Conservation (phyloP, 2,797 vertebrate species). For the Myripristis jacobus region DNA sequence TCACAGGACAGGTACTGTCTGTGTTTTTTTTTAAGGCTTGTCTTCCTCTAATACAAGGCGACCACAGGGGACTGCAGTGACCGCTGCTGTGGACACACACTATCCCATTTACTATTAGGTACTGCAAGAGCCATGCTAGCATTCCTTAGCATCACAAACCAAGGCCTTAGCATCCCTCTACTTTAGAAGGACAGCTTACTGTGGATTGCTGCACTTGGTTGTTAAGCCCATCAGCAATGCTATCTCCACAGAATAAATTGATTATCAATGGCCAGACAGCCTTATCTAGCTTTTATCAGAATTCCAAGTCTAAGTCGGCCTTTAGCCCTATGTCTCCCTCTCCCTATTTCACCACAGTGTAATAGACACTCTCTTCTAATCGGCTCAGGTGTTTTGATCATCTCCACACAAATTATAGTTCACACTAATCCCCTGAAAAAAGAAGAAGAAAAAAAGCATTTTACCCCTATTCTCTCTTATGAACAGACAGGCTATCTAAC, state of each 20-base stretch:
- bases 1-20: conserved; percentile 24
- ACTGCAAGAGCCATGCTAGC: conserved; percentile 12
- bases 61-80: conserved; percentile 12
- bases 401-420: conserved; percentile 44
- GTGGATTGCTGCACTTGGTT: conserved; percentile 22
- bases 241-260: conserved; percentile 30
- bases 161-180: conserved; percentile 13
- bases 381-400: conserved; percentile 31
- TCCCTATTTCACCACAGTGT: conserved; percentile 27
- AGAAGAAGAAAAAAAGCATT: conserved; percentile 9
- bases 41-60: conserved; percentile 17
- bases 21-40: conserved; percentile 27
- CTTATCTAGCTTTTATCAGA: conserved; percentile 31
- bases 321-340: conserved; percentile 21
- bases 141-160: conserved; percentile 32
- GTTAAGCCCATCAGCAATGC: conserved; percentile 20
- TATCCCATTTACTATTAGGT: background rate
- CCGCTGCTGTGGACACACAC: background rate
- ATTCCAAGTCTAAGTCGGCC: conserved; percentile 10
- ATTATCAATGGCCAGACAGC: conserved; percentile 27
- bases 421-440: conserved; percentile 37
- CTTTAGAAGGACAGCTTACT: conserved; percentile 22
- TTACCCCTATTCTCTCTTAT: conserved; percentile 31
- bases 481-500: conserved; percentile 35
- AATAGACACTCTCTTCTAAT: conserved; percentile 42